phyloP scores from a whole-genome alignment of 2,888 invertebrate genomes.

The Aporophyla lueneburgensis region DNA sequence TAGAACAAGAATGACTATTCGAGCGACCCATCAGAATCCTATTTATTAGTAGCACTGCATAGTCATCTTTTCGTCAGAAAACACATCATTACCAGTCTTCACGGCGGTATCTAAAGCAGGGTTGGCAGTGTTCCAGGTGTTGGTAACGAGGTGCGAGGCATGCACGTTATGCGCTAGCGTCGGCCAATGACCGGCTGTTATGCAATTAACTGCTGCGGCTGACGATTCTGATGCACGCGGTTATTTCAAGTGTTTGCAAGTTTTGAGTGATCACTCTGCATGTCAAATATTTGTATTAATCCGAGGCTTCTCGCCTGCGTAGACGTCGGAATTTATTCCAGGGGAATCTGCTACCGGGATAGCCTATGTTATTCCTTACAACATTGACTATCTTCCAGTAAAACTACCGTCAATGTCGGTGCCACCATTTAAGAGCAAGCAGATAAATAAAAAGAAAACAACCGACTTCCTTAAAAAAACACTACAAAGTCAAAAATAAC shows the following conservation, averaged over 20 bases:
- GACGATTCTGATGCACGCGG: constrained; percentile 11
- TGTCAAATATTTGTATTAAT: constrained; percentile 1
- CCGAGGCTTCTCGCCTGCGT: no score
- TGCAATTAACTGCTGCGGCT: constrained; percentile 40
- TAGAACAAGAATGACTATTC: not conserved
- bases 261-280: not conserved
- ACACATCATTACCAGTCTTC: constrained; percentile 28
- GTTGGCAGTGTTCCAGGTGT: constrained; percentile 60
- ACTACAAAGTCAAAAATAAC: no score
- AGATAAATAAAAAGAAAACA: no score
- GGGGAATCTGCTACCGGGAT: no score
- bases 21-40: not conserved
- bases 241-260: constrained; percentile 9
- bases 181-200: constrained; percentile 53
- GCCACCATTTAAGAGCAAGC: no score
- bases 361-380: no score
- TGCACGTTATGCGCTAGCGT: constrained; percentile 30
- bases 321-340: no score
- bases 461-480: no score
- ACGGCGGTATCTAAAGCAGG: constrained; percentile 16
- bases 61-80: constrained; percentile 37
- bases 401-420: no score
- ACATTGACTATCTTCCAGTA: no score
- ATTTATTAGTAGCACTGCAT: constrained; percentile 1
- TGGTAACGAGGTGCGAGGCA: constrained; percentile 40